These are phyloP conservation scores for Metellina segmentata DNA, from an alignment of 2,888 invertebrate species.

Conservation along the genomic window DNA sequence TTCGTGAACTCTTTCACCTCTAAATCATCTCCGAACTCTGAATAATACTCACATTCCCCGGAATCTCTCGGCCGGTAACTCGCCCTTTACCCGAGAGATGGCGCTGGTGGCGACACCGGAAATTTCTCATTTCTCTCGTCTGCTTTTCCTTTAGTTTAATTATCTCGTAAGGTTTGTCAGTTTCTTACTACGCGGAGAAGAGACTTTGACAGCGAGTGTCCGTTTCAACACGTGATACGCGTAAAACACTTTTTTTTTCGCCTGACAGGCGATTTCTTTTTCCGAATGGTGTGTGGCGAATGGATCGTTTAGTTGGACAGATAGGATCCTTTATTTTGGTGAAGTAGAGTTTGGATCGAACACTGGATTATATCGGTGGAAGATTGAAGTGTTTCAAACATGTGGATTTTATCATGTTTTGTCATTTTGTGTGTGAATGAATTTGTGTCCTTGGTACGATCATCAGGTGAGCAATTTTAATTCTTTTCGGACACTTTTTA, in stretches of 20 bases:
- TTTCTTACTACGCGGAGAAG: constrained; percentile 10
- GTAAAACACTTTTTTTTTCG: constrained; percentile 6
- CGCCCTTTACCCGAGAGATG: neutral
- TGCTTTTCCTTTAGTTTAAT: constrained; percentile 20
- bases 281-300: constrained; percentile 21
- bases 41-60: constrained; percentile 11
- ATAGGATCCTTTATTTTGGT: constrained; percentile 28
- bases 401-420: constrained; percentile 5
- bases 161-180: constrained; percentile 3
- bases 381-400: neutral
- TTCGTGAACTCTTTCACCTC: constrained; percentile 45
- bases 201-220: constrained; percentile 30
- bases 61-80: neutral
- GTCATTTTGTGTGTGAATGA: constrained; percentile 18
- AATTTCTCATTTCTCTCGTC: constrained; percentile 21
- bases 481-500: no score
- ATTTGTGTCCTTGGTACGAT: neutral
- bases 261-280: neutral
- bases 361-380: constrained; percentile 7
- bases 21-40: constrained; percentile 4
- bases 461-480: neutral
- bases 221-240: constrained; percentile 32
- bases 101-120: constrained; percentile 24
- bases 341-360: constrained; percentile 10
- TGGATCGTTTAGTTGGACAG: constrained; percentile 16